Conservation (phyloP, 2,797 vertebrate genomes). For the Danio jaintianensis region DNA sequence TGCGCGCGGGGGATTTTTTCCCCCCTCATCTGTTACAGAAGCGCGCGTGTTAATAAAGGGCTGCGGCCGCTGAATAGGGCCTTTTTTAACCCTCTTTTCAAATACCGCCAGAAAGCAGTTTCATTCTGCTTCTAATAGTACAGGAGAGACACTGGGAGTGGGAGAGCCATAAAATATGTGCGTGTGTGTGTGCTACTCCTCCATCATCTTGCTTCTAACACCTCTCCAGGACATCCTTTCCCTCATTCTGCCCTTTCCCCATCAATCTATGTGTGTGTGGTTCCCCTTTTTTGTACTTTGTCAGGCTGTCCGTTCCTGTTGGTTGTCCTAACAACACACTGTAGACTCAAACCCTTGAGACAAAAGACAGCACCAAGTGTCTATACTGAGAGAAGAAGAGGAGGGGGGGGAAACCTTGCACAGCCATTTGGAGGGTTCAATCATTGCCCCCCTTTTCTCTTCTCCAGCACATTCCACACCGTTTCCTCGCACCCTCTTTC, state of each 20-base stretch:
- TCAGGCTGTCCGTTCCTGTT: slow-evolving; percentile 37
- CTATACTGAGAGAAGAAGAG: slow-evolving; percentile 51
- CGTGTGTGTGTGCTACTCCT: neutral
- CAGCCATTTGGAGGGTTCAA: slow-evolving; percentile 39
- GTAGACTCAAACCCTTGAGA: slow-evolving; percentile 42
- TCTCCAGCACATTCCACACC: slow-evolving; percentile 59
- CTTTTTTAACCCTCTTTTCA: slow-evolving; percentile 75
- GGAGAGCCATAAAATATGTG: slow-evolving; percentile 42
- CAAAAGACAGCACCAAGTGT: slow-evolving; percentile 56
- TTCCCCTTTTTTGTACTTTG: slow-evolving; percentile 40
- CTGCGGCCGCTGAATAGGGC: slow-evolving; percentile 72
- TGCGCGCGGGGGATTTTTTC: slow-evolving; percentile 41
- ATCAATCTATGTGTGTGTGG: slow-evolving; percentile 19
- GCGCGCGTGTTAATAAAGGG: slow-evolving; percentile 79
- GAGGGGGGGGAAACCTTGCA: slow-evolving; percentile 23
- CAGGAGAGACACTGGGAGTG: slow-evolving; percentile 25
- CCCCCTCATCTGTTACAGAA: slow-evolving; percentile 62
- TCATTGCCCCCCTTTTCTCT: slow-evolving; percentile 46
- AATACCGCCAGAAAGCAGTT: slow-evolving; percentile 81
- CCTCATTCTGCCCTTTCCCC: slow-evolving; percentile 10
- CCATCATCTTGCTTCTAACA: neutral
- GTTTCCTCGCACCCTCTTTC: slow-evolving; percentile 54
- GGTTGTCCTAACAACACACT: slow-evolving; percentile 61
- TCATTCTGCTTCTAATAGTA: slow-evolving; percentile 75
- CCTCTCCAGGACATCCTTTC: slow-evolving; percentile 40